These are phyloP conservation scores for Seladonia tumulorum DNA, from an alignment of 2,888 invertebrate genomes.

Conservation along the genomic window DNA sequence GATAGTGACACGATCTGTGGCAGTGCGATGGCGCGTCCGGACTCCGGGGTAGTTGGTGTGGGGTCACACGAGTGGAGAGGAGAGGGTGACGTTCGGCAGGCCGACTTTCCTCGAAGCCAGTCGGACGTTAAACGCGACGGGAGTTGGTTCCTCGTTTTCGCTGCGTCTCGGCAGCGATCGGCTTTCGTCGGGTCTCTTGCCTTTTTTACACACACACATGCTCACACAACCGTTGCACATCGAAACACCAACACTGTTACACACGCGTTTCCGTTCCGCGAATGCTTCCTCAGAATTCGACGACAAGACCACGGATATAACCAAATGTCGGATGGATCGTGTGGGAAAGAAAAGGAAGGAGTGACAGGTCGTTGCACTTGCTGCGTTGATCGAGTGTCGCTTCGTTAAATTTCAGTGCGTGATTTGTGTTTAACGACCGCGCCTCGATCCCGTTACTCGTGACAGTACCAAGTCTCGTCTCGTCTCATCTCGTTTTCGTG, in stretches of 20 bases:
- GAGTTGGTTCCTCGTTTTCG: slow-evolving; percentile 48
- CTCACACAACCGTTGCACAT: slow-evolving; percentile 14
- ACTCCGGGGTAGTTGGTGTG: not conserved
- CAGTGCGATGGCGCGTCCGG: slow-evolving; percentile 52
- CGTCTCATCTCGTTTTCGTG: not conserved
- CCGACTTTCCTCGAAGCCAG: slow-evolving; percentile 71
- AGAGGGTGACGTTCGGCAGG: slow-evolving; percentile 48
- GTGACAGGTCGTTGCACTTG: slow-evolving; percentile 62
- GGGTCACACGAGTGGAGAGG: slow-evolving; percentile 47
- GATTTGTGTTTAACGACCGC: slow-evolving; percentile 51
- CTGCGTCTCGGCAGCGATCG: slow-evolving; percentile 57
- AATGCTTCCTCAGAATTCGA: not conserved
- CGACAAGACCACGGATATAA: not conserved
- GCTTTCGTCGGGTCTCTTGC: slow-evolving; percentile 54
- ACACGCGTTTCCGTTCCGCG: slow-evolving; percentile 6
- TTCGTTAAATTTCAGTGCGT: slow-evolving; percentile 58
- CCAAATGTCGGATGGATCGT: not conserved
- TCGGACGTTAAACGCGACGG: slow-evolving; percentile 71
- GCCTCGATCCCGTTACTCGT: slow-evolving; percentile 62
- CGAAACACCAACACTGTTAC: not conserved
- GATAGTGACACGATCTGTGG: slow-evolving; percentile 53
- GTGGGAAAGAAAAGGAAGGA: slow-evolving; percentile 5
- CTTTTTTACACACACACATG: not conserved
- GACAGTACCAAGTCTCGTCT: slow-evolving; percentile 27
- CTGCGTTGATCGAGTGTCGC: slow-evolving; percentile 35